phyloP scores from a whole-genome alignment of 1,140 invertebrate species.

The Dendroctonus valens region DNA sequence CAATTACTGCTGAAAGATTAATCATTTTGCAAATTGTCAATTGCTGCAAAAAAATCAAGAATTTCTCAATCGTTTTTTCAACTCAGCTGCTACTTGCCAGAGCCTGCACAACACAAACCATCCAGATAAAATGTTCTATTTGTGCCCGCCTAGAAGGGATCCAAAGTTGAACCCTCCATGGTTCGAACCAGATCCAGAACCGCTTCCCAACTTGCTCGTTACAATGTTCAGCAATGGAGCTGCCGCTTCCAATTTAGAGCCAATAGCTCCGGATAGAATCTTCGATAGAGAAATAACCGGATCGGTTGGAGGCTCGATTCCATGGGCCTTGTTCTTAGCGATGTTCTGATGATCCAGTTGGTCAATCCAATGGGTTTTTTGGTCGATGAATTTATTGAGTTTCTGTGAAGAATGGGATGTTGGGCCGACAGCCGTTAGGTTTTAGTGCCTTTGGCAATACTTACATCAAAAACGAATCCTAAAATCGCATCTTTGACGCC shows the following conservation, averaged over 20 bases:
- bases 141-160: conserved; percentile 41
- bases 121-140: background rate
- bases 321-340: conserved; percentile 68
- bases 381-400: conserved; percentile 72
- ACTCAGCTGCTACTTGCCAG: too few relatives aligned
- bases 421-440: background rate
- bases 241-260: conserved; percentile 53
- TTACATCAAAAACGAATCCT: conserved; percentile 78
- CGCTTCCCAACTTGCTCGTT: conserved; percentile 56
- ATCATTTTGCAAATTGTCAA: background rate
- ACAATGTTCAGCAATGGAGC: conserved; percentile 61
- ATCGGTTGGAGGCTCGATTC: conserved; percentile 62
- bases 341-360: conserved; percentile 69
- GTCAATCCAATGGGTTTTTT: conserved; percentile 67
- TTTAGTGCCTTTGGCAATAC: conserved; percentile 45
- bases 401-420: conserved; percentile 55
- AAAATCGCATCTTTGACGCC: conserved; percentile 73
- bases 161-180: conserved; percentile 53
- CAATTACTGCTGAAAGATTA: background rate
- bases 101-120: too few relatives aligned
- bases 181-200: conserved; percentile 54
- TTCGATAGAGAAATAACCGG: conserved; percentile 51
- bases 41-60: too few relatives aligned
- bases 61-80: too few relatives aligned
- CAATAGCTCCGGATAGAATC: conserved; percentile 54